Evolutionary conservation across 1,140 invertebrate genomes (phyloP), one percentile per base, ranked within the genome.

Genomic region (Zaprionus vittiger): DNA sequence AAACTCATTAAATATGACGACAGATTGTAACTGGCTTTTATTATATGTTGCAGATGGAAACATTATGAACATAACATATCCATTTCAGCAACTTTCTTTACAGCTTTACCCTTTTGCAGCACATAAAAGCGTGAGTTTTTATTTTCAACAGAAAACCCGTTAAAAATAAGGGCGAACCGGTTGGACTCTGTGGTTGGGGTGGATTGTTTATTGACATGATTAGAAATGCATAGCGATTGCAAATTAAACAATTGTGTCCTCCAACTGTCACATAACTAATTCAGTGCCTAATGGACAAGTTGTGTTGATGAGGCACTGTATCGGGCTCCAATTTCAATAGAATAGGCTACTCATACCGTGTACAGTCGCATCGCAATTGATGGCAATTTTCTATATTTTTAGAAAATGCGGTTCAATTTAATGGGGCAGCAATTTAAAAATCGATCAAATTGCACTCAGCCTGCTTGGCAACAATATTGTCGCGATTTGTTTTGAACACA

Each of bases 401-500:
- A 55, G 49, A 61, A 65, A 56, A 59, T 22, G 38, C 52, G 17
- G 55, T 69, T 63, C 73, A 63, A 67, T 79, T 77, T 79, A 83
- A 77, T 80, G 76, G 79, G 79, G 28, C 68, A 61, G 56, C 73
- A 80, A 86, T 86, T 87, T 74, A 80, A 86, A 74, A 86, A 87
- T 86, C 83, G 77, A 83, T 86, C 62, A 69, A 87, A 83, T 76
- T 71, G 73, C 59, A 61, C 20, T 37, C 38, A 49, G 5, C 12
- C 26, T 28, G 52, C 26, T 24, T 65, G 63, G n/a, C 37, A 41
- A 26, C 17, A 60, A 54, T 60, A 68, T 61, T 61, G 26, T 14
- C 24, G 31, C 38, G 24, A 34, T 60, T 68, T 55, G 65, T 24
- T 52, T 22, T 52, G 4, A 22, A 24, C 11, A 28, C 15, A 17